Percentiles rank a stretch among this genome's conserved stretches.
Conservation (phyloP, 2,113 vertebrate genomes). For the Tor tambroides region DNA sequence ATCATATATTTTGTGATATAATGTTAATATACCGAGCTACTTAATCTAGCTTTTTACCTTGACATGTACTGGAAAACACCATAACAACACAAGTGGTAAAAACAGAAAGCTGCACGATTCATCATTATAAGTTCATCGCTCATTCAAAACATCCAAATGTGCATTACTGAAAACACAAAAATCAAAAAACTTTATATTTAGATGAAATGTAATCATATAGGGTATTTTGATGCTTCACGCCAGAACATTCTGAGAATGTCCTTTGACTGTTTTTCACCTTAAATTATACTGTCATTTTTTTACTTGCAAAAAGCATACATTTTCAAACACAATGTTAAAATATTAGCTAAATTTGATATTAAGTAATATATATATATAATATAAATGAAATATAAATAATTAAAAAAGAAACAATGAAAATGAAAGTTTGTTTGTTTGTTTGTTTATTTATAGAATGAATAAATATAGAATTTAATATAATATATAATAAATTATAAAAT, state of each 20-base stretch:
- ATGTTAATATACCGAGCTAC: not conserved
- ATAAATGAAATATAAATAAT: too few species aligned
- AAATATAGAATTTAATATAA: too few species aligned
- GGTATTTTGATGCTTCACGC: not conserved
- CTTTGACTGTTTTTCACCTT: not conserved
- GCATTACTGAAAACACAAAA: not conserved
- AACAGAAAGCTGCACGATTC: not conserved
- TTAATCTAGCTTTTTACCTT: not conserved
- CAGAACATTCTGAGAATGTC: not conserved
- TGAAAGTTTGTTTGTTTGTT: too few species aligned
- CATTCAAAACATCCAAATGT: not conserved
- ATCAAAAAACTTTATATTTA: not conserved
- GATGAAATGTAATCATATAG: not conserved
- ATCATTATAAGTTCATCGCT: not conserved
- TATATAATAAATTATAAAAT: too few species aligned
- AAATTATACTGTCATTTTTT: not conserved
- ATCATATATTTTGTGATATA: not conserved
- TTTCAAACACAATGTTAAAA: not conserved
- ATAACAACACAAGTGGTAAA: not conserved
- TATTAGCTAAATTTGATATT: too few species aligned
- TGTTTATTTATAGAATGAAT: too few species aligned
- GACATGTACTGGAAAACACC: not conserved
- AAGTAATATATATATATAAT: too few species aligned
- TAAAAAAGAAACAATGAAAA: too few species aligned
- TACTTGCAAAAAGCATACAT: not conserved